These are phyloP conservation scores for Orestias chungarensis DNA, from an alignment of 2,797 vertebrate genomes.

Conservation along the genomic window DNA sequence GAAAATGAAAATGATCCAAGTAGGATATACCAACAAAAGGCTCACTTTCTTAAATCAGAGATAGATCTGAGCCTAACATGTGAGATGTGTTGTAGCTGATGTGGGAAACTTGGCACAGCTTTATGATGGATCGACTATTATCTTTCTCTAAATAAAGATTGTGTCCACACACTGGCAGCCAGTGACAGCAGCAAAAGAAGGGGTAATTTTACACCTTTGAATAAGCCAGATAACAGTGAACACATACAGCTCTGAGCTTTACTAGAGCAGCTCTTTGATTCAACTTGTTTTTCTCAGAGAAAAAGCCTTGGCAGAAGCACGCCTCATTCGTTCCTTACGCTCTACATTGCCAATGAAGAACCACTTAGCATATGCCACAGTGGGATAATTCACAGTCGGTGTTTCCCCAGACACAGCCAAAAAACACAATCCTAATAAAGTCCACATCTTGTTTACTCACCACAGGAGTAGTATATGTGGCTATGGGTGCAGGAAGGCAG, in stretches of 20 bases:
- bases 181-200: conserved; percentile 41
- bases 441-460: conserved; percentile 9
- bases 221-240: background rate
- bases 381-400: conserved; percentile 1
- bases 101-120: background rate
- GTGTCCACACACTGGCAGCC: conserved; percentile 16
- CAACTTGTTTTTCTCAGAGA: background rate
- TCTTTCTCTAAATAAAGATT: background rate
- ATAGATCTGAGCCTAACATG: background rate
- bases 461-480: background rate
- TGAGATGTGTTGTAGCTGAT: background rate
- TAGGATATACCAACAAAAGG: background rate
- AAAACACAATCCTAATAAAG: conserved; percentile 1
- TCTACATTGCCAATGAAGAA: background rate
- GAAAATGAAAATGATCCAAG: background rate
- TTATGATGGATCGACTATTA: background rate
- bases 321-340: background rate
- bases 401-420: background rate
- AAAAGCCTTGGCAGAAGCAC: background rate
- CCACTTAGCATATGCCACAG: background rate
- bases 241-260: background rate
- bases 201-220: background rate
- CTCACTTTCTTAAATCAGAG: background rate
- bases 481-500: background rate
- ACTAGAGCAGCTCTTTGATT: conserved; percentile 2